phyloP scores from a whole-genome alignment of 2,113 vertebrate genomes.

The Notarius lentiginosus region DNA sequence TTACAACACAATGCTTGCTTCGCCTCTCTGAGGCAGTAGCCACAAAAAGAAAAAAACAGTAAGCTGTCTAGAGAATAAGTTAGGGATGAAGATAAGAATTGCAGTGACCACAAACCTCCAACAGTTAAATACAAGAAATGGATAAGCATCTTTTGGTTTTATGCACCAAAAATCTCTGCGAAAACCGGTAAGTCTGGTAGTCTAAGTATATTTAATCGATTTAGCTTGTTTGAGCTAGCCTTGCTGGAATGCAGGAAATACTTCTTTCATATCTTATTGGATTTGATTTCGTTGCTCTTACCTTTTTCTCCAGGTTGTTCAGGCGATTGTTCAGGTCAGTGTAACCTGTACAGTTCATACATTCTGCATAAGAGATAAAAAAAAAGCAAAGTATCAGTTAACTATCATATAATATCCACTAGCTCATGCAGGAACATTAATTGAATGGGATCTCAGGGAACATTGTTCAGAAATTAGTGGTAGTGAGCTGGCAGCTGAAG shows the following conservation, averaged over 20 bases:
- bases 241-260: not conserved
- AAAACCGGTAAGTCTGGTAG: not conserved
- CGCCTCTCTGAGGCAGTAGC: too few species aligned
- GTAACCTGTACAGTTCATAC: constrained; percentile 89
- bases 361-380: constrained; percentile 73
- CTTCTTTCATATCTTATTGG: not conserved
- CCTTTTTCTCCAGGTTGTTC: constrained; percentile 85
- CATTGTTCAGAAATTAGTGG: constrained; percentile 15
- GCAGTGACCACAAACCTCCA: not conserved
- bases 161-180: not conserved
- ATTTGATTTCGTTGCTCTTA: constrained; percentile 51
- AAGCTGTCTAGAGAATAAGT: not conserved
- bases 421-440: not conserved
- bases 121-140: not conserved
- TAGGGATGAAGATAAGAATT: not conserved
- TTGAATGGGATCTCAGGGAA: not conserved
- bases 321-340: constrained; percentile 82
- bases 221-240: not conserved
- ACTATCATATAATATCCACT: not conserved
- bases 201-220: not conserved
- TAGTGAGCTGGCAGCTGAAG: constrained; percentile 13
- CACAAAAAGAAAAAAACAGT: not conserved
- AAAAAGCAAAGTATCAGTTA: constrained; percentile 17
- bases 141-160: not conserved
- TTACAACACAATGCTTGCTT: too few species aligned